Percentiles rank a stretch among this genome's conserved stretches.
phyloP scores from a whole-genome alignment of 2,888 invertebrate species.

The Cryptops parisi region DNA sequence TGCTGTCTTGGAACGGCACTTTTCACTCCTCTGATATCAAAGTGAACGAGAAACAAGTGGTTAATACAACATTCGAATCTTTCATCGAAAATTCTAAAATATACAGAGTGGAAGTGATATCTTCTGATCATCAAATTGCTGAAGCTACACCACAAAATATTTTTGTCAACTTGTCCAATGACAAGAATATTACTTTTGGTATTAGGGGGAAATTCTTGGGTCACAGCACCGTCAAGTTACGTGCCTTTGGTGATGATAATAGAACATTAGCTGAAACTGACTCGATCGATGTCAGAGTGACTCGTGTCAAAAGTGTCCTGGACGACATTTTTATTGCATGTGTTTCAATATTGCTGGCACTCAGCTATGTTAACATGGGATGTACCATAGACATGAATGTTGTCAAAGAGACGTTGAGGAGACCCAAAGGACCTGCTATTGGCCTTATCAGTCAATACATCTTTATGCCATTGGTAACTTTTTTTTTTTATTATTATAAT shows the following conservation, averaged over 20 bases:
- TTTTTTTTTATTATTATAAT: too few relatives aligned
- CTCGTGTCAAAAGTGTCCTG: constrained; percentile 46
- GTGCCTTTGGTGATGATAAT: not conserved
- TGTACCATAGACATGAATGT: constrained; percentile 66
- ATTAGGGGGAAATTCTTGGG: constrained; percentile 28
- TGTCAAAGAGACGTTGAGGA: constrained; percentile 47
- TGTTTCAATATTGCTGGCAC: constrained; percentile 56
- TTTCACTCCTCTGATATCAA: constrained; percentile 32
- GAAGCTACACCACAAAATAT: constrained; percentile 9
- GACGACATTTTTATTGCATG: constrained; percentile 59
- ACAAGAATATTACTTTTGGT: constrained; percentile 20
- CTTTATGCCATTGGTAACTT: constrained; percentile 67
- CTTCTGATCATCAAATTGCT: constrained; percentile 13
- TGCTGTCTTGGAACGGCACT: constrained; percentile 23
- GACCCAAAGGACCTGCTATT: constrained; percentile 61
- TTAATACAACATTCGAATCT: too few relatives aligned
- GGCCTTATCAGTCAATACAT: constrained; percentile 65
- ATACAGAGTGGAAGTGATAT: constrained; percentile 6
- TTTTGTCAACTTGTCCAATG: constrained; percentile 6
- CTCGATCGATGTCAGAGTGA: constrained; percentile 38
- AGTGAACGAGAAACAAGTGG: not conserved
- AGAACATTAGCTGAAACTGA: constrained; percentile 8
- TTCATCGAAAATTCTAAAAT: not conserved
- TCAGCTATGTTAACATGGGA: constrained; percentile 81
- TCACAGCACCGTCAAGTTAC: constrained; percentile 19